Conservation (phyloP, 2,113 vertebrate genomes). For the Bubo scandiacus region DNA sequence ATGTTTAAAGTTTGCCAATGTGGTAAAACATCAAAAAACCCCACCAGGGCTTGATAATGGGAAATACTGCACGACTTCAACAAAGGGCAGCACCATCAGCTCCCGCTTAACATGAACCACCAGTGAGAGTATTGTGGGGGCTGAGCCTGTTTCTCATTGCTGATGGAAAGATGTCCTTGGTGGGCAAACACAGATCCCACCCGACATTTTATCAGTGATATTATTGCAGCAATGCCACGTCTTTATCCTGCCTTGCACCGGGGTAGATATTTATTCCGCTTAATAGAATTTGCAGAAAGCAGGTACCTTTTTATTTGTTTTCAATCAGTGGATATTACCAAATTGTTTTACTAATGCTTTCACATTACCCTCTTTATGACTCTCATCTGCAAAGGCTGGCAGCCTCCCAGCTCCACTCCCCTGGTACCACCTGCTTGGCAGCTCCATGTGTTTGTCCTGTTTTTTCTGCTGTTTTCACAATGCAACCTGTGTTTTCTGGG, state of each 20-base stretch:
- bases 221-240: not conserved
- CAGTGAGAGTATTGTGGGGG: rapidly evolving
- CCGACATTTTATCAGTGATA: not conserved
- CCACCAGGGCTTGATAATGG: not conserved
- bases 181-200: not conserved
- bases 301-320: not conserved
- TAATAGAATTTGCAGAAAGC: not conserved
- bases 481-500: not conserved
- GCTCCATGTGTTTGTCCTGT: not conserved
- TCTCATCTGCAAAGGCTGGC: not conserved
- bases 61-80: not conserved
- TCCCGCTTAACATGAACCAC: not conserved
- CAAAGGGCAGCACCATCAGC: not conserved
- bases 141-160: not conserved
- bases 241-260: not conserved
- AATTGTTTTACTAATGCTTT: not conserved
- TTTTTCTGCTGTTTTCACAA: not conserved
- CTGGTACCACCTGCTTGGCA: not conserved
- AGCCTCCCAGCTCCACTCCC: not conserved
- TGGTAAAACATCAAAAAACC: not conserved
- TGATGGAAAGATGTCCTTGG: not conserved
- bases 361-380: not conserved
- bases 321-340: not conserved
- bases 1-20: not conserved
- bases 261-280: not conserved